Evolutionary conservation across 2,113 vertebrate species (phyloP).

Genomic region (Corvus moneduloides): DNA sequence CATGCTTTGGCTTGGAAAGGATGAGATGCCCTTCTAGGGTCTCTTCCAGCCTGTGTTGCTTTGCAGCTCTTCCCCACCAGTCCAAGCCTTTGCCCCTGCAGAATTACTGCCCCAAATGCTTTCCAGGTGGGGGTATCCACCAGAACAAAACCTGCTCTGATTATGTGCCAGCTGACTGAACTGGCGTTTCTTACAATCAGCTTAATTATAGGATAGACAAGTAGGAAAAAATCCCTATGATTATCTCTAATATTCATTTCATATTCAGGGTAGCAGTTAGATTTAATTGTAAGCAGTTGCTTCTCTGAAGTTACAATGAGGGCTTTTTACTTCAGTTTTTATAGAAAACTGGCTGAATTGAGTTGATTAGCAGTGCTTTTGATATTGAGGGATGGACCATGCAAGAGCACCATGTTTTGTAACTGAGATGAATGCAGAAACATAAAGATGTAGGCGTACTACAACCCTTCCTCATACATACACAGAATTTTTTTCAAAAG

Average conservation of each 20-base stretch:
- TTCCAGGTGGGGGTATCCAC: neutral
- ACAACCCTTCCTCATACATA: neutral
- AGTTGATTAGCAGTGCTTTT: conserved; percentile 66
- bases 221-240: conserved; percentile 49
- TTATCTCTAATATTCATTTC: conserved; percentile 67
- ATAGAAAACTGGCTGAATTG: conserved; percentile 59
- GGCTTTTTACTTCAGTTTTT: conserved; percentile 60
- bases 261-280: conserved; percentile 63
- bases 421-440: conserved; percentile 47
- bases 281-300: conserved; percentile 66
- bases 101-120: neutral
- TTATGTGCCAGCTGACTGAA: conserved; percentile 12
- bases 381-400: conserved; percentile 16
- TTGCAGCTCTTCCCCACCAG: neutral
- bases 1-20: neutral
- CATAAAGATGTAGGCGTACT: neutral
- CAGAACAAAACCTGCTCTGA: conserved; percentile 26
- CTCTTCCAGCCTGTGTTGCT: neutral
- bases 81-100: neutral
- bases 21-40: neutral
- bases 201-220: conserved; percentile 67
- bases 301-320: conserved; percentile 64
- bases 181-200: conserved; percentile 53
- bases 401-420: conserved; percentile 11
- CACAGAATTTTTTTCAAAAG: neutral